Evolutionary conservation across 2,113 vertebrate genomes (phyloP), one percentile per base, ranked within the genome.

Genomic region (Sclerurus mexicanus): DNA sequence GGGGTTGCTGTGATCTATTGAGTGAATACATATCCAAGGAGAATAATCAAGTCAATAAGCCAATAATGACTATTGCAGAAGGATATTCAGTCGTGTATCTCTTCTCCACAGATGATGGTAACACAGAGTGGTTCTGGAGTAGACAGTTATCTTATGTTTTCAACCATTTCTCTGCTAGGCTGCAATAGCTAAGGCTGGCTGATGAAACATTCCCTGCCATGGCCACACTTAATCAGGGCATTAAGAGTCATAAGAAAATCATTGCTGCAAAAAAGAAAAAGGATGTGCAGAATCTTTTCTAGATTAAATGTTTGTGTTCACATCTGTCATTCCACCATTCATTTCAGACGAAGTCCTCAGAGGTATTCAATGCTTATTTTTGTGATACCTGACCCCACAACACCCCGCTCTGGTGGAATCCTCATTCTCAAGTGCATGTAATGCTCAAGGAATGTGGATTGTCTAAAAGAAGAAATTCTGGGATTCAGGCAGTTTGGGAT

Each of bases 1-100:
- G 90, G 93, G 86, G 86, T 96, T 96, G 90, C 93, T 96, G 80
- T 87, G 92, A 96, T 96, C 90, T 94, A 88, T 90, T 92, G 93
- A 93, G 86, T 75, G 92, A 97, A 95, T 93, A 95, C 58, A 84
- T 93, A 97, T 69, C 93, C 86, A 75, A 96, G 27, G 90, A 96
- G 95, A 90, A 89, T 97, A 95, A 91, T 92, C 92, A 94, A 85
- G 40, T 53, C 80, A 96, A 94, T 87, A 96, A 92, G 71, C 23
- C 64, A 80, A 21, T 62, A 92, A 42, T 76, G n/a, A 73, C 44
- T 92, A 22, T 13, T 94, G 49, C 86, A 89, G 64, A 74, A 56
- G 76, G 73, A 85, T 90, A 86, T 49, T 60, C 55, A 55, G 60
- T 64, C 59, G 5, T 37, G 56, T 39, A 73, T 81, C 83, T 56